Conservation (phyloP, 2,888 invertebrate species). For the Margaritifera margaritifera region DNA sequence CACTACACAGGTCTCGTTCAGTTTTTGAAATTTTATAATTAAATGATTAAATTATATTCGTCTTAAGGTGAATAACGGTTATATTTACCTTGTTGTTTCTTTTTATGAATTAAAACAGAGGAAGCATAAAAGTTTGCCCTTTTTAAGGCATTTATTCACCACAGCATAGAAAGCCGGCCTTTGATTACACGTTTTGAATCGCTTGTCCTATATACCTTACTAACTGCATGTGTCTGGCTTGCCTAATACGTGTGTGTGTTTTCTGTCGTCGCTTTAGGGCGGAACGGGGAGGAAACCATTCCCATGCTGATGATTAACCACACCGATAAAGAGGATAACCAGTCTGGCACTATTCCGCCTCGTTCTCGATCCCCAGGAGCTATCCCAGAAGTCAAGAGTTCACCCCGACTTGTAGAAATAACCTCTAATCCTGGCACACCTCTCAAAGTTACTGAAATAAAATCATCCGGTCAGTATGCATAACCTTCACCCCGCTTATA, state of each 20-base stretch:
- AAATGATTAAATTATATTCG: too few species aligned
- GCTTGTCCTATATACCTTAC: background rate
- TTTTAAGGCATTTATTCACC: too few species aligned
- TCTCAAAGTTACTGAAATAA: conserved; percentile 62
- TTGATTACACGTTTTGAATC: conserved; percentile 1
- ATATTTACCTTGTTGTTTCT: too few species aligned
- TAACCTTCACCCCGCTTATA: conserved; percentile 4
- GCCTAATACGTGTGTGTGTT: conserved; percentile 20
- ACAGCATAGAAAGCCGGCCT: background rate
- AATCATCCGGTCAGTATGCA: conserved; percentile 55
- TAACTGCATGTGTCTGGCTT: conserved; percentile 14
- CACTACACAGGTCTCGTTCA: background rate
- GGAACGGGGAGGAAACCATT: conserved; percentile 69
- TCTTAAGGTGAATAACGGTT: too few species aligned
- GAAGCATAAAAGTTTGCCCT: background rate
- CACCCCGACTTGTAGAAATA: conserved; percentile 61
- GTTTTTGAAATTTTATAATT: conserved; percentile 4
- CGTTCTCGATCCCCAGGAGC: conserved; percentile 44
- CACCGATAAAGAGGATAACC: conserved; percentile 51
- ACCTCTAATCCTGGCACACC: conserved; percentile 62
- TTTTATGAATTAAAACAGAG: too few species aligned
- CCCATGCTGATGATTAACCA: conserved; percentile 72
- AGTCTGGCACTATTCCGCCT: conserved; percentile 34
- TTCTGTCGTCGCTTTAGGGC: conserved; percentile 41
- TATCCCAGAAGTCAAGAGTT: conserved; percentile 43